Conservation (phyloP, 2,797 vertebrate species). For the Alcedo quadribrachys region DNA sequence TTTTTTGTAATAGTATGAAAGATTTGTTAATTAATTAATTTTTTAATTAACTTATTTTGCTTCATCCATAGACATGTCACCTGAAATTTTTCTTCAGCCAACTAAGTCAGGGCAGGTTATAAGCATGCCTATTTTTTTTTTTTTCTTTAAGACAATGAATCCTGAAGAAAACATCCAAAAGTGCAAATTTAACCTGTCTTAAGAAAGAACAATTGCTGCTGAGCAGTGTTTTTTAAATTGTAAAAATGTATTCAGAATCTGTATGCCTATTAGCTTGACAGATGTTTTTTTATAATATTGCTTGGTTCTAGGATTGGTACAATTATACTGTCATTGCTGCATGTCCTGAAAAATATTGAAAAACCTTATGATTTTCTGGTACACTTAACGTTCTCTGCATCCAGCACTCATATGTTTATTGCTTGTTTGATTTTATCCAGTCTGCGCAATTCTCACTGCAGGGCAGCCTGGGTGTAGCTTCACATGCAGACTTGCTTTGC, state of each 20-base stretch:
- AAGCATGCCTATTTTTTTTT: background rate
- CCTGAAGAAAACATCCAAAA: background rate
- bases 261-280: background rate
- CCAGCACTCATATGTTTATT: background rate
- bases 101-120: background rate
- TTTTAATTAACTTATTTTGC: background rate
- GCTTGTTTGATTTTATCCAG: background rate
- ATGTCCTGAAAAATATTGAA: background rate
- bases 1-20: background rate
- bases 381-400: background rate
- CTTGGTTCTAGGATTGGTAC: background rate
- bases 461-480: slow-evolving; percentile 1
- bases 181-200: background rate
- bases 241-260: background rate
- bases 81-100: background rate
- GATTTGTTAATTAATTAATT: background rate
- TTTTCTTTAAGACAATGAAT: background rate
- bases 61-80: background rate
- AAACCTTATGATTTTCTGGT: background rate
- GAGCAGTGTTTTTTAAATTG: background rate
- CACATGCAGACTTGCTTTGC: background rate
- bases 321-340: background rate
- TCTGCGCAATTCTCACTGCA: background rate
- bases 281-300: background rate
- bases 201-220: background rate